Percentiles rank a stretch among this genome's conserved stretches.
Evolutionary conservation across 2,113 vertebrate species (phyloP).

Genomic region (Australoheros scitulus): DNA sequence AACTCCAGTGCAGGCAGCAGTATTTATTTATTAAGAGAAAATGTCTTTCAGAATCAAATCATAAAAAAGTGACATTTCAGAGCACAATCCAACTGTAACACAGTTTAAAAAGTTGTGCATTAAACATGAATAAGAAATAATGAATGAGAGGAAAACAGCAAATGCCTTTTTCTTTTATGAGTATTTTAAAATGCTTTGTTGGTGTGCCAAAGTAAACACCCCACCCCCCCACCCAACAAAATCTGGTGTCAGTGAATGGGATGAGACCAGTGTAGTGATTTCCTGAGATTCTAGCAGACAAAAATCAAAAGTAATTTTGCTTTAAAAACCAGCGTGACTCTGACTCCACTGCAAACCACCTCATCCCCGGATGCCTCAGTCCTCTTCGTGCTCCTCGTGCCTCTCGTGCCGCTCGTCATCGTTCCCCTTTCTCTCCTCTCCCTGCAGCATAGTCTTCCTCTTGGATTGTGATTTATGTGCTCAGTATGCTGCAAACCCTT

Average conservation of each 20-base stretch:
- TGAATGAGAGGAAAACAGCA: background rate
- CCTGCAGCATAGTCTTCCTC: background rate
- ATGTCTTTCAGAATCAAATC: background rate
- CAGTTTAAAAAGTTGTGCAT: background rate
- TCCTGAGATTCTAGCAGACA: background rate
- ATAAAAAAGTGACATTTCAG: background rate
- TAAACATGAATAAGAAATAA: background rate
- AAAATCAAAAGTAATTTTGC: background rate
- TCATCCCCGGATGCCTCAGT: background rate
- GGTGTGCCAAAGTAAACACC: background rate
- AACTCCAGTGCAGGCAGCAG: background rate
- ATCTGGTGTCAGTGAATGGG: background rate
- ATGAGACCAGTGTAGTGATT: background rate
- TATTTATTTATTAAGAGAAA: background rate
- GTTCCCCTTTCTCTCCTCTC: background rate
- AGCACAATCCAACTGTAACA: accelerated
- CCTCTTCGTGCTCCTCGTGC: background rate
- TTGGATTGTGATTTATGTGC: background rate
- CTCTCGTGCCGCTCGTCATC: background rate
- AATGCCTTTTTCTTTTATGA: background rate
- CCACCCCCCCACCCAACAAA: no score
- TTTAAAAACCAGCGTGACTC: background rate
- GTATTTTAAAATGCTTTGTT: background rate
- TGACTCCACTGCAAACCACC: background rate
- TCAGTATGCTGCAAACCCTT: background rate